These are phyloP conservation scores for Mormyrops attenuatus DNA, from an alignment of 2,797 vertebrate genomes.

Conservation along the genomic window DNA sequence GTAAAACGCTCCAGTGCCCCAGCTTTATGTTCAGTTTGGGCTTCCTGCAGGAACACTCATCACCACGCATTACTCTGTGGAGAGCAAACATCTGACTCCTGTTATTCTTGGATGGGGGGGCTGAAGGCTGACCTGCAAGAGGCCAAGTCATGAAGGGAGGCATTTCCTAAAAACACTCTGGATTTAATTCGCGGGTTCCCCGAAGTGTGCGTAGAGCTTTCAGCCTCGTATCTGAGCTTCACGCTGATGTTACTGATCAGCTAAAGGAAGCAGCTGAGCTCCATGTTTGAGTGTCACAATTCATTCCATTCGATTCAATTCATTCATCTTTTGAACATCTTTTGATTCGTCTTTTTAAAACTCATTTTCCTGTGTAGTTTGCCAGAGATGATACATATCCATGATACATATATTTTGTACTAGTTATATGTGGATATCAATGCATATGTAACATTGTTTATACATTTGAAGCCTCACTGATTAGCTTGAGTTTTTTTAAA, in stretches of 20 bases:
- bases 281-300: not conserved
- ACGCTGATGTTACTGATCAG: not conserved
- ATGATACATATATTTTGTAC: not conserved
- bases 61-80: not conserved
- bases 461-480: not conserved
- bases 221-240: not conserved
- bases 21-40: conserved; percentile 10
- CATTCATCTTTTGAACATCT: not conserved
- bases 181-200: not conserved
- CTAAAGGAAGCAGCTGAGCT: not conserved
- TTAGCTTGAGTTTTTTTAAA: not conserved
- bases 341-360: not conserved
- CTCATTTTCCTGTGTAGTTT: not conserved
- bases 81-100: conserved; percentile 9
- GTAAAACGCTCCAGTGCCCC: conserved; percentile 10
- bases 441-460: not conserved
- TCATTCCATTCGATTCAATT: not conserved
- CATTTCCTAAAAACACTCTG: conserved; percentile 1
- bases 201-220: not conserved
- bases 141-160: not conserved
- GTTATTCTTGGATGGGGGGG: conserved; percentile 12
- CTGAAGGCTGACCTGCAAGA: not conserved
- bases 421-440: not conserved
- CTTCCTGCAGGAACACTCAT: conserved; percentile 12
- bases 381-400: not conserved